Evolutionary conservation across 2,888 invertebrate species (phyloP).

Genomic region (Orthosia cruda): DNA sequence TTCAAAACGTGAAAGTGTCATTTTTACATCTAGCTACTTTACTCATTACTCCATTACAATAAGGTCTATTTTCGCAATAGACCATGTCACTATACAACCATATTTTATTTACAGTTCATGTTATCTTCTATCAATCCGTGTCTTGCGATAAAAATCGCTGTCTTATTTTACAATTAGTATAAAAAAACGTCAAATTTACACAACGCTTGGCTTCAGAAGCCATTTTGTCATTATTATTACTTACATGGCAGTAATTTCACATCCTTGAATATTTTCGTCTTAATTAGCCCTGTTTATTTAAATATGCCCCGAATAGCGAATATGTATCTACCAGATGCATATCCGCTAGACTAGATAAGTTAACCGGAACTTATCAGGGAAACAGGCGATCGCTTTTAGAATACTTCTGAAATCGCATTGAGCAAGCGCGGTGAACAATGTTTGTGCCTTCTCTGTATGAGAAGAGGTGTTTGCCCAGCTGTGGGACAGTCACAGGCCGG

Average conservation of each 20-base stretch:
- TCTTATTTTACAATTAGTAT: constrained; percentile 9
- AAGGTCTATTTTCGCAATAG: constrained; percentile 17
- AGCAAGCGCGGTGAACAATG: constrained; percentile 27
- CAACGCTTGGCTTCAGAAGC: constrained; percentile 13
- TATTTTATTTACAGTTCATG: not conserved
- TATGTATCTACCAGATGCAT: not conserved
- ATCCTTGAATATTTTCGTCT: constrained; percentile 2
- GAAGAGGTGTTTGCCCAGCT: constrained; percentile 15
- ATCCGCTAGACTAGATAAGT: too few species aligned
- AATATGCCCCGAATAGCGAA: too few species aligned
- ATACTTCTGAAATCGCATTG: constrained; percentile 4
- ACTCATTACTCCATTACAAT: constrained; percentile 23
- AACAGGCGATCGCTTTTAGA: constrained; percentile 1
- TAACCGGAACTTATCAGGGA: not conserved
- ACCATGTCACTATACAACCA: constrained; percentile 32
- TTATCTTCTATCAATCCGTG: not conserved
- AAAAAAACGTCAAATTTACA: constrained; percentile 30
- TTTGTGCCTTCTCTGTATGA: not conserved
- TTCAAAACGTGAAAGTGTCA: not conserved
- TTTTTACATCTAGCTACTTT: constrained; percentile 10
- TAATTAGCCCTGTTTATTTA: too few species aligned
- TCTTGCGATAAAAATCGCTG: constrained; percentile 13
- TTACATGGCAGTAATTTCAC: constrained; percentile 26
- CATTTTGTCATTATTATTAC: constrained; percentile 13
- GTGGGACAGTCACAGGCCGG: not conserved